Conservation (phyloP, 1,140 invertebrate genomes). For the Ostrea denselamellosa region DNA sequence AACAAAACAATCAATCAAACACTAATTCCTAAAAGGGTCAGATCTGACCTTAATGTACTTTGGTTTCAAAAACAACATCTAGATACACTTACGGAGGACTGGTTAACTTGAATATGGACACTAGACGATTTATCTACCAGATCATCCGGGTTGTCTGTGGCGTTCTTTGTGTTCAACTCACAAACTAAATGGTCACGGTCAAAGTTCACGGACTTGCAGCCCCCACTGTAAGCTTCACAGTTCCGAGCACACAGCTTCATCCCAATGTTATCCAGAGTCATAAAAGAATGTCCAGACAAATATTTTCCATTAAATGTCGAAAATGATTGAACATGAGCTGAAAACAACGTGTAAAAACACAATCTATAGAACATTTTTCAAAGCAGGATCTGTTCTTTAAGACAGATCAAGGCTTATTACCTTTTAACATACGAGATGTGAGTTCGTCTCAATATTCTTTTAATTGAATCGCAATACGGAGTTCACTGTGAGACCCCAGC, state of each 20-base stretch:
- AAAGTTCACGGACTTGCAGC: constrained; percentile 7
- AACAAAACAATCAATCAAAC: no score
- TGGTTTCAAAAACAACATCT: no score
- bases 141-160: neutral
- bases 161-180: neutral
- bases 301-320: neutral
- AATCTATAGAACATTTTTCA: neutral
- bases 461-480: no score
- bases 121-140: neutral
- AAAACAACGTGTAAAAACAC: neutral
- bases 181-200: neutral
- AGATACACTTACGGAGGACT: neutral
- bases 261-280: neutral
- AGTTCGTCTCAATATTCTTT: no score
- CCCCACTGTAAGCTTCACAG: neutral
- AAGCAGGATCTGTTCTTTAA: neutral
- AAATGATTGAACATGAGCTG: neutral
- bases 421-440: no score
- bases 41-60: no score
- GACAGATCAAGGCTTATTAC: no score
- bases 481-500: no score
- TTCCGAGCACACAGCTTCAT: neutral
- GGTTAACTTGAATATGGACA: neutral
- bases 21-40: no score
- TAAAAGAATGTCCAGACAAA: neutral